phyloP scores from a whole-genome alignment of 2,888 invertebrate species.

The Folsomia manolachei region DNA sequence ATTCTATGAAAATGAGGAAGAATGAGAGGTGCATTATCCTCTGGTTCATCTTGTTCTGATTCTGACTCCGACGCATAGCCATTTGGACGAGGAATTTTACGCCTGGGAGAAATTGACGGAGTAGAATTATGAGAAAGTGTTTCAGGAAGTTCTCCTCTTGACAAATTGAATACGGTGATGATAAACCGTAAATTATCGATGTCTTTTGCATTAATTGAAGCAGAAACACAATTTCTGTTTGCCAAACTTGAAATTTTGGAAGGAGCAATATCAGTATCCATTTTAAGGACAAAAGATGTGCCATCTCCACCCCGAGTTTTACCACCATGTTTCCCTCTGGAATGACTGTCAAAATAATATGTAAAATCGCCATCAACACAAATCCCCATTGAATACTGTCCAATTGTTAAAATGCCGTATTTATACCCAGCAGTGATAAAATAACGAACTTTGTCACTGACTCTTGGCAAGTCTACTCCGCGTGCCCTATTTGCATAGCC shows the following conservation, averaged over 20 bases:
- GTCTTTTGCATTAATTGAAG: neutral
- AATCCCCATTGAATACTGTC: conserved; percentile 8
- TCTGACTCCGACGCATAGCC: neutral
- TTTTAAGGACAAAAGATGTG: conserved; percentile 3
- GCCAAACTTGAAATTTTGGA: neutral
- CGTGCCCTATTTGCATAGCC: neutral
- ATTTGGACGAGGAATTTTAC: neutral
- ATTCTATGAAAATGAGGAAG: neutral
- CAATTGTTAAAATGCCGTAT: conserved; percentile 3
- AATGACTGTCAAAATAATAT: conserved; percentile 24
- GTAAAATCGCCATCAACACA: neutral
- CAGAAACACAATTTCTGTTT: neutral
- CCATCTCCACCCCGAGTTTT: conserved; percentile 2
- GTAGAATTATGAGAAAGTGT: neutral
- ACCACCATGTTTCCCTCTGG: conserved; percentile 6
- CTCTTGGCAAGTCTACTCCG: neutral
- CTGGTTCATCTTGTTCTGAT: neutral
- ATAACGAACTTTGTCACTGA: neutral
- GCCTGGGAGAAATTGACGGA: neutral
- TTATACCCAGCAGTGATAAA: conserved; percentile 7
- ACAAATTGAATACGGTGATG: neutral
- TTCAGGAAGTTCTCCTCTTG: neutral
- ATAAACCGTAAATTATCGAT: neutral
- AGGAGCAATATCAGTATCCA: neutral
- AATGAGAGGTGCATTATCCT: neutral